Conservation (phyloP, 2,888 invertebrate genomes). For the Drosophila paracracens region DNA sequence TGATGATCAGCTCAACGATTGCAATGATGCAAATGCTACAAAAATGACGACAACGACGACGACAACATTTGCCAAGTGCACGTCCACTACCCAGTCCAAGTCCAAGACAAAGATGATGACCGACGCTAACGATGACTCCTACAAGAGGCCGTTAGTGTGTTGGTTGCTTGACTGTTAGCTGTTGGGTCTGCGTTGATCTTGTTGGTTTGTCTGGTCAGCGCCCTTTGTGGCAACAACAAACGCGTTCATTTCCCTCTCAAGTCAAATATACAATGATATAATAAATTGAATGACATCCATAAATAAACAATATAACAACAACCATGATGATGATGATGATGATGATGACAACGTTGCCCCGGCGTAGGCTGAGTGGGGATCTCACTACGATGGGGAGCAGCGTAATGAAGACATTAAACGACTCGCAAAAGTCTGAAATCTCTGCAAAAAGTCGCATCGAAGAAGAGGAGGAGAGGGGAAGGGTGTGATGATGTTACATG, state of each 20-base stretch:
- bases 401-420: slow-evolving; percentile 78
- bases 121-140: slow-evolving; percentile 66
- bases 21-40: slow-evolving; percentile 68
- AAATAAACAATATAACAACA: slow-evolving; percentile 82
- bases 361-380: slow-evolving; percentile 44
- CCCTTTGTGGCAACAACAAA: slow-evolving; percentile 68
- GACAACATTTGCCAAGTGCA: slow-evolving; percentile 16
- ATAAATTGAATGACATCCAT: slow-evolving; percentile 85
- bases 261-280: slow-evolving; percentile 79
- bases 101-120: slow-evolving; percentile 36
- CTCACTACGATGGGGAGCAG: slow-evolving; percentile 37
- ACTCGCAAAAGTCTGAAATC: slow-evolving; percentile 21
- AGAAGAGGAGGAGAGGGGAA: background rate
- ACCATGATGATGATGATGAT: slow-evolving; percentile 19
- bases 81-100: slow-evolving; percentile 23
- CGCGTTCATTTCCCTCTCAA: slow-evolving; percentile 83
- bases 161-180: slow-evolving; percentile 5
- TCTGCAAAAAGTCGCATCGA: slow-evolving; percentile 30
- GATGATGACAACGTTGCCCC: slow-evolving; percentile 20
- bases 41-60: slow-evolving; percentile 51
- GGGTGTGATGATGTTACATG: slow-evolving; percentile 52
- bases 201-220: slow-evolving; percentile 64
- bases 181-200: slow-evolving; percentile 23
- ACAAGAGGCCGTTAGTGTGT: slow-evolving; percentile 68
- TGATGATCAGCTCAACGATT: slow-evolving; percentile 36